Evolutionary conservation across 2,113 vertebrate genomes (phyloP).

Genomic region (Corythaeola cristata): DNA sequence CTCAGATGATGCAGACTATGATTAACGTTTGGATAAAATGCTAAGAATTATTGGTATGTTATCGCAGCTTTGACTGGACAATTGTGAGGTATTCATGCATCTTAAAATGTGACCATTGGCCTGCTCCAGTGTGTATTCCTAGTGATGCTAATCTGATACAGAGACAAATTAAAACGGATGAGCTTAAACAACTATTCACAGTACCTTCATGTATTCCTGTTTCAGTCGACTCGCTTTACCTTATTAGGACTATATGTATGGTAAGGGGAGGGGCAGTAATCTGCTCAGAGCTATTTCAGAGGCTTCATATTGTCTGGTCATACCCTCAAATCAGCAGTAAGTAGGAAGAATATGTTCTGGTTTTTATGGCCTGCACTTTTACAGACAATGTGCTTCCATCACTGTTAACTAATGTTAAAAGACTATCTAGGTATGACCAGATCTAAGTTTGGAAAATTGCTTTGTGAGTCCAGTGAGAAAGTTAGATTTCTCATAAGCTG

Average conservation of each 20-base stretch:
- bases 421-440: not conserved
- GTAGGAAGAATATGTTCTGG: not conserved
- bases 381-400: accelerated
- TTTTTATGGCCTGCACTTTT: not conserved
- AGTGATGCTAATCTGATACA: not conserved
- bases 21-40: not conserved
- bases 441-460: not conserved
- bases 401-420: not conserved
- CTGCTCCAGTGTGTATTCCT: not conserved
- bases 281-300: not conserved
- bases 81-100: not conserved
- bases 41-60: not conserved
- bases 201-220: not conserved
- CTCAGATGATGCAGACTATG: not conserved
- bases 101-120: not conserved
- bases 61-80: not conserved
- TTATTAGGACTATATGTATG: not conserved
- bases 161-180: not conserved
- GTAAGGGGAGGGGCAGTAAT: not conserved
- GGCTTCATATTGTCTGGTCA: not conserved
- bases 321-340: not conserved
- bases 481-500: not conserved
- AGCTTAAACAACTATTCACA: not conserved
- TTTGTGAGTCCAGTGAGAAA: not conserved
- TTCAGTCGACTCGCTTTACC: not conserved